Evolutionary conservation across 2,888 invertebrate species (phyloP), one percentile per base, ranked within the genome.

Genomic region (Cheilosia pagana): DNA sequence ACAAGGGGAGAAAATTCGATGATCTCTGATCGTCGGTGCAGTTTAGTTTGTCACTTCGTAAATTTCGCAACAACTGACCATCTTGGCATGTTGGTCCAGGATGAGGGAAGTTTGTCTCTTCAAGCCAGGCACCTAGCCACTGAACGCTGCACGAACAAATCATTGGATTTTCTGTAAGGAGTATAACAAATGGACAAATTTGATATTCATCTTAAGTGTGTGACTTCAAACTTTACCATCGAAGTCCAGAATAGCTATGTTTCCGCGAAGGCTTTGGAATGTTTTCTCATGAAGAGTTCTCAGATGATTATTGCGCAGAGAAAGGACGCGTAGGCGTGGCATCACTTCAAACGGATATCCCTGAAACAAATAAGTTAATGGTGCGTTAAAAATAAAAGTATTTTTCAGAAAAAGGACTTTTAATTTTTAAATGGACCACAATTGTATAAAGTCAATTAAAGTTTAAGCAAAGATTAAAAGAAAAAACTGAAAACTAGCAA

Each of bases 121-220:
- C 94, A 28, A 97, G 91, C 97, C 97, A 97, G 3, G 95, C 95
- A 88, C 96, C 94, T 2, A 97, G 92, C 97, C 97, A 97, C 68
- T 96, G 93, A 90, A 96, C 94, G 86, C 95, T 95, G 89, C 97
- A 97, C 60, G 96, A 95, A 90, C 97, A 97, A 23, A 94, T 93
- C 82, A 98, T 92, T 1, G 97, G 97, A 92, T 97, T 98, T 39
- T 96, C 97, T 96, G 28, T 0, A 91, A 82, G 92, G 76, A 31
- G 48, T 71, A 68, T 31, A 67, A 77, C 65, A 67, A 14, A 39
- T 14, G 10, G 0, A 23, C 0, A 0, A 55, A n/a, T 12, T 21
- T 1, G 6, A 19, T n/a, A 14, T 1, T 48, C 3, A 48, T 8
- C 8, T 28, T 3, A 8, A 21, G 10, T 10, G n/a, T 43, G 3